Conservation (phyloP, 1,140 invertebrate species). For the Pseudomyrmex cubaensis region DNA sequence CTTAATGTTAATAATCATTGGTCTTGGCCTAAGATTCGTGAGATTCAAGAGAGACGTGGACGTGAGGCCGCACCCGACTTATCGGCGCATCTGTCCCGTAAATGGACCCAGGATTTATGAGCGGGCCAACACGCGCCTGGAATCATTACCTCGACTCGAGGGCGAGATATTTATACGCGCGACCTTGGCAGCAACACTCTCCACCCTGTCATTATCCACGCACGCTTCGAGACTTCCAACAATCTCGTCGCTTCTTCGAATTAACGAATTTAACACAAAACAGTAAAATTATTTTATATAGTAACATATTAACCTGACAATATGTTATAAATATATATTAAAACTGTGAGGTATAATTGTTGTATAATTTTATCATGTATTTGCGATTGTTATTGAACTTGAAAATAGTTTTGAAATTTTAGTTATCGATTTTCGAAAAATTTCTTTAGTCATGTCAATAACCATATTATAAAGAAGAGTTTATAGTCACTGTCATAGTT, state of each 20-base stretch:
- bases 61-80: constrained; percentile 75
- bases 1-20: constrained; percentile 70
- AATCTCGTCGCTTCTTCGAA: constrained; percentile 37
- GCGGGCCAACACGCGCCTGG: constrained; percentile 79
- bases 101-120: constrained; percentile 82
- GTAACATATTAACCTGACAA: background rate
- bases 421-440: no score
- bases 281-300: background rate
- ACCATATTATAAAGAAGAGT: background rate
- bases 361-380: background rate
- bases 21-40: constrained; percentile 35
- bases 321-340: background rate
- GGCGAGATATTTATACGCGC: constrained; percentile 69
- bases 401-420: no score
- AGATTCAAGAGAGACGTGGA: constrained; percentile 70
- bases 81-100: constrained; percentile 84
- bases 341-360: background rate
- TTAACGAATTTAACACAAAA: constrained; percentile 35
- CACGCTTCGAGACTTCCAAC: constrained; percentile 56
- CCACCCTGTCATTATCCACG: constrained; percentile 79
- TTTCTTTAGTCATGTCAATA: no score
- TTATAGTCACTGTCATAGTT: background rate
- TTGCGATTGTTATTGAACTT: background rate
- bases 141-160: constrained; percentile 78
- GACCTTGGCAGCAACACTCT: constrained; percentile 63